phyloP scores from a whole-genome alignment of 2,113 vertebrate species.

The Alouatta palliata region DNA sequence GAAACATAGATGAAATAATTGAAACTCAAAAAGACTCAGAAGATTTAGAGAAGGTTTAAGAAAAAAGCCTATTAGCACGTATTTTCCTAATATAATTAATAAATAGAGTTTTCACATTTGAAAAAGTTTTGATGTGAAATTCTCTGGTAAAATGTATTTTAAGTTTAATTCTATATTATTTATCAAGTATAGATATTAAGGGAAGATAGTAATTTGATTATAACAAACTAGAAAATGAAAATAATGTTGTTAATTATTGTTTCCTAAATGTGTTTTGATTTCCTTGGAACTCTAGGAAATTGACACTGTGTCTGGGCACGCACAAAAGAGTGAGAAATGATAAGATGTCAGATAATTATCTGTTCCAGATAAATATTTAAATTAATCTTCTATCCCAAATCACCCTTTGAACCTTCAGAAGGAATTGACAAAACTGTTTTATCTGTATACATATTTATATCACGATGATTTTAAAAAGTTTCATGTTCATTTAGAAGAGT shows the following conservation, averaged over 20 bases:
- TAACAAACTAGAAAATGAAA: conserved; percentile 1
- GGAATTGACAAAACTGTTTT: not conserved
- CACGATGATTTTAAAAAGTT: not conserved
- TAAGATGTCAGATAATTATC: not conserved
- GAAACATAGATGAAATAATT: conserved; percentile 11
- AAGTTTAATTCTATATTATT: not conserved
- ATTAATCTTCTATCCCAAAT: not conserved
- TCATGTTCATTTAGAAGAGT: not conserved
- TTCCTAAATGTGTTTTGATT: not conserved
- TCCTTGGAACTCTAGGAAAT: not conserved
- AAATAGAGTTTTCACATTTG: not conserved
- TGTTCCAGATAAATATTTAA: not conserved
- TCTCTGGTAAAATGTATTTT: not conserved
- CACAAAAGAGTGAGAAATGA: not conserved
- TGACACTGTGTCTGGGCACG: not conserved
- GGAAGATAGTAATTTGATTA: not conserved
- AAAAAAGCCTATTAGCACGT: not conserved
- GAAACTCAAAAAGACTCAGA: not conserved
- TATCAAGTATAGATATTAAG: not conserved
- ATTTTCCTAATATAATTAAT: conserved; percentile 8
- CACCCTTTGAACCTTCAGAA: not conserved
- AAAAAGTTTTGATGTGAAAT: conserved; percentile 3
- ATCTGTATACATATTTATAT: not conserved
- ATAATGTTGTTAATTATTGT: not conserved
- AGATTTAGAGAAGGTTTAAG: not conserved